Evolutionary conservation across 2,797 vertebrate genomes (phyloP).

Genomic region (Darevskia mixta): DNA sequence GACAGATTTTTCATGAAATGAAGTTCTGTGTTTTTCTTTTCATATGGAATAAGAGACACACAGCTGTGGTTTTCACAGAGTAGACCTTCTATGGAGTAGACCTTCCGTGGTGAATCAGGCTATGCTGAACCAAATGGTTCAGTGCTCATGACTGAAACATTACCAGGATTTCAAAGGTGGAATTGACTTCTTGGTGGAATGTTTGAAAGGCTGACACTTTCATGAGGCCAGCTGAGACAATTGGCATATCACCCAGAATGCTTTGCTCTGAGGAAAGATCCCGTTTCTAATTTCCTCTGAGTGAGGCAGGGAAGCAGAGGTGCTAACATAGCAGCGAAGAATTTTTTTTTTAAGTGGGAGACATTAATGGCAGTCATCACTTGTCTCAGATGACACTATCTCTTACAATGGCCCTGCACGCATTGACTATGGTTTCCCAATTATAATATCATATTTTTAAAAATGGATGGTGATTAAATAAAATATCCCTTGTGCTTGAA

Average conservation of each 20-base stretch:
- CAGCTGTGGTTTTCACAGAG: neutral
- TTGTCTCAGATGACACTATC: no score
- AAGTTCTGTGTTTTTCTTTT: neutral
- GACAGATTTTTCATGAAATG: neutral
- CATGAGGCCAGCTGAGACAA: no score
- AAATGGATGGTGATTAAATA: slow-evolving; percentile 2
- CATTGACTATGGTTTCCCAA: slow-evolving; percentile 13
- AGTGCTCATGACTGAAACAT: neutral
- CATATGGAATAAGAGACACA: neutral
- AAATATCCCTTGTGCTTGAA: slow-evolving; percentile 34
- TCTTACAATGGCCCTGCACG: neutral
- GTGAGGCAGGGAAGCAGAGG: no score
- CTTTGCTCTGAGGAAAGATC: no score
- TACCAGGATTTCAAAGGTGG: no score
- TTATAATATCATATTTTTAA: slow-evolving; percentile 14
- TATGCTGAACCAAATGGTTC: slow-evolving; percentile 1
- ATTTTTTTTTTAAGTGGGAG: no score
- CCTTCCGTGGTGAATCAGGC: neutral
- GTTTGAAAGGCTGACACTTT: no score
- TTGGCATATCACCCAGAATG: no score
- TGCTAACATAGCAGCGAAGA: no score
- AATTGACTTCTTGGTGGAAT: no score
- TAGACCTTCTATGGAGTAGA: neutral
- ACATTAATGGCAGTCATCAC: no score
- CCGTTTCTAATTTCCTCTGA: no score